These are phyloP conservation scores for Acipenser oxyrinchus DNA, from an alignment of 2,797 vertebrate genomes.

Conservation along the genomic window DNA sequence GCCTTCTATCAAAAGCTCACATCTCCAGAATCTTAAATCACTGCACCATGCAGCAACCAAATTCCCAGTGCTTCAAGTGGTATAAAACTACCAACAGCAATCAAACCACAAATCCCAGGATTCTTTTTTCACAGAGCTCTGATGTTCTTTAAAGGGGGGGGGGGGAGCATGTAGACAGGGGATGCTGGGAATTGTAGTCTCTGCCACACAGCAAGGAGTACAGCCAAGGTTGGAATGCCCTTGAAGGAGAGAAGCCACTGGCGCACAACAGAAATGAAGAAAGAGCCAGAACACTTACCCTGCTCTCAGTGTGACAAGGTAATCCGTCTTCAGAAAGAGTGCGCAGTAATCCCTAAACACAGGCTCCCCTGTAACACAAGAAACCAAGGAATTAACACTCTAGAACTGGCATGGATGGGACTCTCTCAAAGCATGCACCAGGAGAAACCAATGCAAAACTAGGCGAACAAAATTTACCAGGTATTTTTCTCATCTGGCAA, in stretches of 20 bases:
- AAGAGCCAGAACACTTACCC: conserved; percentile 2
- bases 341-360: conserved; percentile 9
- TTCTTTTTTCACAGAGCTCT: background rate
- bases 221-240: conserved; percentile 2
- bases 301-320: background rate
- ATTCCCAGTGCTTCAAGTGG: conserved; percentile 1
- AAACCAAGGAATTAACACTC: background rate
- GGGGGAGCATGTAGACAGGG: background rate
- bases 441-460: no score
- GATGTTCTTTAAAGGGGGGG: background rate
- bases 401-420: background rate
- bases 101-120: background rate
- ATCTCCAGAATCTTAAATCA: conserved; percentile 9
- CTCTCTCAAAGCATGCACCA: no score
- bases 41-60: background rate
- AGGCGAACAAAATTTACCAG: no score
- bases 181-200: background rate
- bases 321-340: conserved; percentile 2
- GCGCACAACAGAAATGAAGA: background rate
- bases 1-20: background rate
- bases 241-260: background rate
- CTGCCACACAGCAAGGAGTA: background rate
- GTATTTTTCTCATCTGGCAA: no score
- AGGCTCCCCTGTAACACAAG: conserved; percentile 4
- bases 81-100: conserved; percentile 5